Base-by-base conservation (phyloP, 1,140 invertebrate genomes). In the Wiebesia pumilae region DNA sequence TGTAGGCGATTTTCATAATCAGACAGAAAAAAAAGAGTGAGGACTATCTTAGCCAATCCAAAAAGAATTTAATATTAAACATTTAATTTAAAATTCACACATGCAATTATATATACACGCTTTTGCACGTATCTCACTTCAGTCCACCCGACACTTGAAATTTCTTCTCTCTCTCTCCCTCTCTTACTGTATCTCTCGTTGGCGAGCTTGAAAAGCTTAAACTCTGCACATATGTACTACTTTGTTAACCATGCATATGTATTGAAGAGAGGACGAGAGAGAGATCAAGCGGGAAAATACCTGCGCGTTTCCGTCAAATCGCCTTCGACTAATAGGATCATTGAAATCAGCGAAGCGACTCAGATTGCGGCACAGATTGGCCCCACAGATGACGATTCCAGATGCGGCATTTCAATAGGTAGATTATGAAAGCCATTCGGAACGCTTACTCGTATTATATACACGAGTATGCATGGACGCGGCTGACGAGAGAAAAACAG, bases 311-410 rank as follows among this genome's bases (percentile, higher is more conserved):
- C 86, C 88, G 87, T 90, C 90, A 91, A 90, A 90, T 91, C 90
- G 89, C 88, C 89, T 90, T 88, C 88, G 85, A 89, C 90, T 93
- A 93, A 94, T 92, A 93, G 92, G 93, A 93, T 94, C 90, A 92
- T 85, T 88, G 88, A 90, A 93, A 92, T 93, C 92, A 90, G 87
- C 87, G 88, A 90, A 90, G 91, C 89, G 91, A 85, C 86, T 90
- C 85, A 90, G 90, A 93, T 92, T 91, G 90, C 90, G 91, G 88
- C 89, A 88, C 90, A 90, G 91, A 93, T 93, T 92, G 88, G 87
- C 89, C 82, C 38, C 77, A n/a, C 77, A 90, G 90, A 90, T 91
- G 91, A 91, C 89, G 88, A 90, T 90, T 90, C 89, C 90, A 92
- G 89, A 92, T 92, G 91, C 89, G 90, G 85, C 65, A 88, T 79